Evolutionary conservation across 2,888 invertebrate genomes (phyloP), one percentile per base, ranked within the genome.

Genomic region (Tanytarsus gracilentus): DNA sequence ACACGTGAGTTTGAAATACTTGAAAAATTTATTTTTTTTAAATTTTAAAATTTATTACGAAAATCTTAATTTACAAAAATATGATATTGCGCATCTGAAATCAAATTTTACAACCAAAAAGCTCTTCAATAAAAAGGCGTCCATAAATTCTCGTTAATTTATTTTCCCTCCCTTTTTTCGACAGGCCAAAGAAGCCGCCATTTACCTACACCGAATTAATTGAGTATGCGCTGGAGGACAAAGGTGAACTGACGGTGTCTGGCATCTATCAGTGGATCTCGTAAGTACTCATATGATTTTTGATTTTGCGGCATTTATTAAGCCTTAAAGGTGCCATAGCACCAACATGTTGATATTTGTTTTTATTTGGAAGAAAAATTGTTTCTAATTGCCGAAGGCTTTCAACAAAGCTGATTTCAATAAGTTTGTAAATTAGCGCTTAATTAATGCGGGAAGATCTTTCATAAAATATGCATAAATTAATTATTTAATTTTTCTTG

Each of bases 181-280:
- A 69, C 44, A 81, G 80, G 63, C 79, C 79, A 55, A 85, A 83
- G 69, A 93, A 93, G 68, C 92, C 92, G 18, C 89, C 91, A 0
- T 90, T 88, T 69, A 93, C 92, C 0, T 93, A 92, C 68, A 92
- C 92, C 2, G 92, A 93, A 73, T 78, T 93, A 66, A 92, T 93
- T 66, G 91, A 92, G 72, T 83, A 88, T 68, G 92, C 92, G 48
- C 75, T 93, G 63, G 81, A 84, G 66, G 92, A 92, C 71, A 86
- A 84, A 68, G 88, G 91, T 60, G 88, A 91, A 74, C 74, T 93
- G 64, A 92, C 92, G 1, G 92, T 92, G 30, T 91, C 91, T 5
- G 92, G 88, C 60, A 92, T 93, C 66, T 93, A 93, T 72, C 86
- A 88, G 67, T 92, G 92, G 92, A 92, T 93, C 69, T 90, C 91